These are phyloP conservation scores for Dendrophyllia cribrosa DNA, from an alignment of 64 coral and sea anemone species.

Conservation along the genomic window DNA sequence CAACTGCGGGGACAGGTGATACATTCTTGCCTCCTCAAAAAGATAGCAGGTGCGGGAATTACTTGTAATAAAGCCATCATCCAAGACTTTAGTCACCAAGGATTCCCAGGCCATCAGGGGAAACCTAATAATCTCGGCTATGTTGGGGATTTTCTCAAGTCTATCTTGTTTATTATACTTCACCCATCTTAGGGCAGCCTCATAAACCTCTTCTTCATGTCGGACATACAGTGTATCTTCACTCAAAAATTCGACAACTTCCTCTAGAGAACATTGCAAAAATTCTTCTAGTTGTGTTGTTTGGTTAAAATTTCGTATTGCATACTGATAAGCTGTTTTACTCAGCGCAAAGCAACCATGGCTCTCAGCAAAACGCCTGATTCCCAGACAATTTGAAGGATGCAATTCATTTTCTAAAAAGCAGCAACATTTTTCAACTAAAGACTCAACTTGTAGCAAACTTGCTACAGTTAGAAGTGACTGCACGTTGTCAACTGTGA, in stretches of 20 bases:
- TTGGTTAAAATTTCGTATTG: constrained; percentile 83
- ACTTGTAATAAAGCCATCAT: constrained; percentile 75
- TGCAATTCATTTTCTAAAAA: constrained; percentile 89
- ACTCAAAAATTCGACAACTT: constrained; percentile 69
- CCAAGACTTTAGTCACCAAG: constrained; percentile 80
- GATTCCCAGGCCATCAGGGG: constrained; percentile 80
- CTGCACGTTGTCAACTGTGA: constrained; percentile 87
- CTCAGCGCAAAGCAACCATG: constrained; percentile 77
- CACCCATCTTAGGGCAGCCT: constrained; percentile 71
- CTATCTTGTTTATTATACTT: constrained; percentile 69
- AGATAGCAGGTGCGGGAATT: constrained; percentile 62
- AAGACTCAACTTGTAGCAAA: constrained; percentile 83
- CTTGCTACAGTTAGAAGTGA: constrained; percentile 82
- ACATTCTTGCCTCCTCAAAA: constrained; percentile 91
- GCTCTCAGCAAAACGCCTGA: constrained; percentile 82
- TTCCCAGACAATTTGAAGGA: constrained; percentile 91
- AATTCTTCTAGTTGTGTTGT: constrained; percentile 85
- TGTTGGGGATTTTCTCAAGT: constrained; percentile 43
- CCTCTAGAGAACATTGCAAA: constrained; percentile 57
- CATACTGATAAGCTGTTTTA: constrained; percentile 73
- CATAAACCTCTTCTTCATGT: constrained; percentile 75
- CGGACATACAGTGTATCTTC: constrained; percentile 87
- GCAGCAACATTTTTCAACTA: constrained; percentile 72
- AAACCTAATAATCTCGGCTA: constrained; percentile 73
- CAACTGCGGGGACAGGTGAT: constrained; percentile 78